Conservation (phyloP, 2,113 vertebrate genomes). For the Naja naja region DNA sequence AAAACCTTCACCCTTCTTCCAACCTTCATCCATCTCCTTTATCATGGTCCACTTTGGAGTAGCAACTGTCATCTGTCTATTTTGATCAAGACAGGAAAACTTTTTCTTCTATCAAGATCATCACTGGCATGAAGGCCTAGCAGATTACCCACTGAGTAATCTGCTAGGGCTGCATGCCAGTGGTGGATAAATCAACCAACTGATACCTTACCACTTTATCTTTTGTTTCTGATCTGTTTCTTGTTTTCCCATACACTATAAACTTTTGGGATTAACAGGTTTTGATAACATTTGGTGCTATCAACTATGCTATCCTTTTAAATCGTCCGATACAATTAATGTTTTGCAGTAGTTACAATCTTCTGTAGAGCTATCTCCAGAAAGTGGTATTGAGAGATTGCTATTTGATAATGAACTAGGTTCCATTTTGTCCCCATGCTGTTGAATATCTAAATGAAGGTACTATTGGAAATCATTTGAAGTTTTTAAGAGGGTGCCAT, state of each 20-base stretch:
- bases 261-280: not conserved
- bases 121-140: too few relatives aligned
- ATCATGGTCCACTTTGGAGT: not conserved
- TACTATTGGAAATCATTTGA: not conserved
- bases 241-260: not conserved
- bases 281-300: not conserved
- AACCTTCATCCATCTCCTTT: not conserved
- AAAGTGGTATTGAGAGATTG: not conserved
- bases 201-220: not conserved
- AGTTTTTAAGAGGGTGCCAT: not conserved
- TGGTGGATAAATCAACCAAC: not conserved
- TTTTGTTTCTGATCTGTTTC: not conserved
- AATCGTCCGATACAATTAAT: not conserved
- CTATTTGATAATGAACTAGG: not conserved
- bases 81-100: not conserved
- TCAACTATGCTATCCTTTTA: not conserved
- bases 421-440: not conserved
- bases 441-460: not conserved
- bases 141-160: not conserved
- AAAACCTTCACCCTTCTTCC: not conserved
- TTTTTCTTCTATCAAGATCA: not conserved
- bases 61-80: not conserved
- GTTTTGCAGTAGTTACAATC: not conserved
- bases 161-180: not conserved
- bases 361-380: not conserved